A percentile compares a stretch with the other conserved stretches of the same genome.
These are phyloP conservation scores for Heliconius nattereri DNA, from an alignment of 1,140 invertebrate genomes.

Conservation along the genomic window DNA sequence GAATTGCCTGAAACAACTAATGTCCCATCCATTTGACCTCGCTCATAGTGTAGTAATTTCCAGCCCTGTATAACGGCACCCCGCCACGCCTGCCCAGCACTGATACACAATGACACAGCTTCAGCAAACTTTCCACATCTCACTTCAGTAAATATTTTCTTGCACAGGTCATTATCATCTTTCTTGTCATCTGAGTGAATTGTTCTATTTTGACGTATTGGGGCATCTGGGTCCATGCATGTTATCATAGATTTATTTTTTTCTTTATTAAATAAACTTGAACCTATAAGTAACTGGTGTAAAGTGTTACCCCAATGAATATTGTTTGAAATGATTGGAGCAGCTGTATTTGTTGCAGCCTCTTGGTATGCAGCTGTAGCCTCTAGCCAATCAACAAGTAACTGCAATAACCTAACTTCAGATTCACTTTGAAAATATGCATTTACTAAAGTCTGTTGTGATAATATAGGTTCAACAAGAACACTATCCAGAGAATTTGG, in stretches of 20 bases:
- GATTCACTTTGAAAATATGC: slow-evolving; percentile 82
- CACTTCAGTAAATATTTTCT: slow-evolving; percentile 88
- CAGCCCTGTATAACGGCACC: slow-evolving; percentile 95
- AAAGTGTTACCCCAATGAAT: slow-evolving; percentile 96
- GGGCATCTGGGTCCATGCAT: slow-evolving; percentile 96
- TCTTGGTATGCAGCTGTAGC: slow-evolving; percentile 88
- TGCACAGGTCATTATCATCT: slow-evolving; percentile 90
- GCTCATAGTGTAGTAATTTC: slow-evolving; percentile 83
- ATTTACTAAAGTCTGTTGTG: slow-evolving; percentile 68
- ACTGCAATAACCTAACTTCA: slow-evolving; percentile 88
- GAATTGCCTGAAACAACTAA: slow-evolving; percentile 89
- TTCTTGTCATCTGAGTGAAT: slow-evolving; percentile 94
- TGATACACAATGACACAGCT: slow-evolving; percentile 91
- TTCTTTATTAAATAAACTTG: slow-evolving; percentile 76
- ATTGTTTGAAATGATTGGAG: slow-evolving; percentile 86
- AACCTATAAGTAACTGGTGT: slow-evolving; percentile 86
- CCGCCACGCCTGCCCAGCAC: slow-evolving; percentile 93
- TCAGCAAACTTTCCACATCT: slow-evolving; percentile 92
- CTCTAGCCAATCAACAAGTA: slow-evolving; percentile 97
- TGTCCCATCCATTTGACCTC: slow-evolving; percentile 79
- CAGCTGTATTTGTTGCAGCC: slow-evolving; percentile 84
- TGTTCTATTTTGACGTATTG: slow-evolving; percentile 88
- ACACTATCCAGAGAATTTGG: slow-evolving; percentile 78
- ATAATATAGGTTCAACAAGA: slow-evolving; percentile 76
- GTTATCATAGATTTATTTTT: slow-evolving; percentile 82